Evolutionary conservation across 2,888 invertebrate genomes (phyloP).

Genomic region (Phasia obesa): DNA sequence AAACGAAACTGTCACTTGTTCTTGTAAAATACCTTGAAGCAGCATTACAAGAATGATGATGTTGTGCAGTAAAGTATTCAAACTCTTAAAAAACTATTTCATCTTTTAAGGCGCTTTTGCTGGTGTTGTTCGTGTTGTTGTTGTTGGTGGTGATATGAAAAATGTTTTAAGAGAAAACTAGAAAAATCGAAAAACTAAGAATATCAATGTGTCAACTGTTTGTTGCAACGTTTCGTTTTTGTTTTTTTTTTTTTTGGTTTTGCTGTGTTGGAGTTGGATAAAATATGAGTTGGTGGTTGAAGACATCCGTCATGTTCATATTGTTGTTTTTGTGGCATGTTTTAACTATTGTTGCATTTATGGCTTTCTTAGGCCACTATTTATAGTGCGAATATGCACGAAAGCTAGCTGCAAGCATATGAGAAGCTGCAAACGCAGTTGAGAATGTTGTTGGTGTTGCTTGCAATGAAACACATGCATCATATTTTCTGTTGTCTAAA

Average conservation of each 20-base stretch:
- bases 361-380: constrained; percentile 11
- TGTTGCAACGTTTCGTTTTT: neutral
- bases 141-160: constrained; percentile 49
- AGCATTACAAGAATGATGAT: constrained; percentile 33
- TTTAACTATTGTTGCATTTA: constrained; percentile 35
- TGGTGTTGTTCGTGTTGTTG: constrained; percentile 2
- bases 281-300: constrained; percentile 68
- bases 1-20: constrained; percentile 74
- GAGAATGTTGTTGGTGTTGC: constrained; percentile 43
- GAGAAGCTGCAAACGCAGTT: neutral
- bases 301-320: constrained; percentile 67
- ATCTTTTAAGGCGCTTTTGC: constrained; percentile 1
- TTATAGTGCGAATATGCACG: neutral
- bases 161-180: constrained; percentile 7
- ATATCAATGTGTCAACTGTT: constrained; percentile 59
- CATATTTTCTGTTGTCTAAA: constrained; percentile 54
- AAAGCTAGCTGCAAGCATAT: constrained; percentile 10
- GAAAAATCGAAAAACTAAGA: constrained; percentile 27
- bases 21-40: constrained; percentile 72
- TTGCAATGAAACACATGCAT: constrained; percentile 36
- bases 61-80: neutral
- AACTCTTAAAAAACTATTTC: constrained; percentile 13
- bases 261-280: constrained; percentile 25
- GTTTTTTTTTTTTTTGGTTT: no score
- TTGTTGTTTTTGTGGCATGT: constrained; percentile 38